Evolutionary conservation across 2,113 vertebrate genomes (phyloP), one percentile per base, ranked within the genome.

Genomic region (Tupaia tana): DNA sequence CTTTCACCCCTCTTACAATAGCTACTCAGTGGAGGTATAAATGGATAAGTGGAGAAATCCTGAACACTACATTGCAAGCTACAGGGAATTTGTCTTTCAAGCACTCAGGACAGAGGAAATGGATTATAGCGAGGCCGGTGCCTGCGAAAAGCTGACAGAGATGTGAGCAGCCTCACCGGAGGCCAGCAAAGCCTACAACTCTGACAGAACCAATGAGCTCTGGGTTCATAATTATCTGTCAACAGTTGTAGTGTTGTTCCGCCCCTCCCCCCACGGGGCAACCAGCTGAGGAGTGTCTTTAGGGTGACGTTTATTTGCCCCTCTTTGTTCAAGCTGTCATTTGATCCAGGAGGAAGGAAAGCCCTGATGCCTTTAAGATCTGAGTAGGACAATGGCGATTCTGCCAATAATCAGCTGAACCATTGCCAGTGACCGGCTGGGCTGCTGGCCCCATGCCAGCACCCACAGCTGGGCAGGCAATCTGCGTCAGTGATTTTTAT

Each of bases 401-500:
- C n/a, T 58, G 80, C 89, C 85, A 82, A 22, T 84, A 34, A 91
- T 71, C 4, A 8, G 71, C 52, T 93, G 80, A 94, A 93, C 66
- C 34, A 31, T 0, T 20, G 90, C 95, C 94, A 94, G 27, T 77
- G 90, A 73, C 75, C 1, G 24, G 83, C 74, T 93, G 92, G 82
- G 90, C 24, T 31, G 16, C 82, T 97, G 95, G 95, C 75, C 61
- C 12, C 0, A 0, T 13, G 94, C 94, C 96, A 97, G 71, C 83
- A 20, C 89, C 93, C 13, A 71, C 97, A 96, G 94, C 92, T 95
- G 96, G 81, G 69, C 81, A 95, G 88, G 82, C 92, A 92, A 75
- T 67, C 94, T 97, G 92, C 78, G 66, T 97, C 96, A 98, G 96
- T 73, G 86, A 96, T 97, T 96, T 96, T 95, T 93, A 95, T 96